These are phyloP conservation scores for Kryphioiulus occultus DNA, from an alignment of 2,888 invertebrate species.

Conservation along the genomic window DNA sequence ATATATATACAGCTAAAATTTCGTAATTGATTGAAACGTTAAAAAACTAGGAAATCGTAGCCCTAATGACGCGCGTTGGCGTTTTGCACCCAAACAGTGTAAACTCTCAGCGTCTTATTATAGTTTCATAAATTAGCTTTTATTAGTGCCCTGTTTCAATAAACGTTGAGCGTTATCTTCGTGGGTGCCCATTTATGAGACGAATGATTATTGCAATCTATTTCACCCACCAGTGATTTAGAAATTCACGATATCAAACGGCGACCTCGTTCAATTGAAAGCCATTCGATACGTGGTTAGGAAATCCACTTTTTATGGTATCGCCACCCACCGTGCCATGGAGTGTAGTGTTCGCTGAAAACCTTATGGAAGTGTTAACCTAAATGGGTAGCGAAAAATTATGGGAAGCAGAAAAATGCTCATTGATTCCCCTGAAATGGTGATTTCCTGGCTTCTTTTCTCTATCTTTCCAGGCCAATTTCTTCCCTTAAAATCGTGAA, in stretches of 20 bases:
- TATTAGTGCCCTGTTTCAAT: constrained; percentile 29
- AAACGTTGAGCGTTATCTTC: constrained; percentile 35
- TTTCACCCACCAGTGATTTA: constrained; percentile 45
- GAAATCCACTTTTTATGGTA: not conserved
- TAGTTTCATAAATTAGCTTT: constrained; percentile 12
- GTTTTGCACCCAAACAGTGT: too few species aligned
- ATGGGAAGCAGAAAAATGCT: not conserved
- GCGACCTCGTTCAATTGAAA: not conserved
- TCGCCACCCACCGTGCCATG: not conserved
- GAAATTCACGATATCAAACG: constrained; percentile 33
- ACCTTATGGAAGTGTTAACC: not conserved
- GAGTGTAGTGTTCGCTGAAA: not conserved
- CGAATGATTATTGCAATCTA: constrained; percentile 46
- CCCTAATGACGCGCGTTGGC: too few species aligned
- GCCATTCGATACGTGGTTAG: not conserved
- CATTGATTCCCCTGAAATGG: not conserved
- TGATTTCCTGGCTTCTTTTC: not conserved
- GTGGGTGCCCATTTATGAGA: constrained; percentile 37
- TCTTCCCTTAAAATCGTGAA: not conserved
- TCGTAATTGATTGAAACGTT: too few species aligned
- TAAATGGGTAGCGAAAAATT: not conserved
- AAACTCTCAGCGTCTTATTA: too few species aligned
- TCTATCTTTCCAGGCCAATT: not conserved
- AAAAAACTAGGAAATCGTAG: too few species aligned
- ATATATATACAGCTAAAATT: too few species aligned